phyloP scores from a whole-genome alignment of 2,113 vertebrate genomes.

The Callocephalon fimbriatum region DNA sequence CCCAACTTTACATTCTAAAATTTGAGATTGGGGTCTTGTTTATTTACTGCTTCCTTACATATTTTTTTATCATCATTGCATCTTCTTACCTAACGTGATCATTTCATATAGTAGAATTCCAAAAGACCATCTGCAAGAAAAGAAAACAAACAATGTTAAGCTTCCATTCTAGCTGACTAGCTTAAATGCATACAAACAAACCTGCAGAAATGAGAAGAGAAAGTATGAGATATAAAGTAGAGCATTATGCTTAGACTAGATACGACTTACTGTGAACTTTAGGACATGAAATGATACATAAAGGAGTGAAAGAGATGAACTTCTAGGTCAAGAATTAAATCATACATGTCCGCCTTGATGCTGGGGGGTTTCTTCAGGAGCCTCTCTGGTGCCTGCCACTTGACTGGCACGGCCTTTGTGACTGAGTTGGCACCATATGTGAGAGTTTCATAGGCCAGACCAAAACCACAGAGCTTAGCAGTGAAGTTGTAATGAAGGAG shows the following conservation, averaged over 20 bases:
- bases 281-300: background rate
- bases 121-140: conserved; percentile 89
- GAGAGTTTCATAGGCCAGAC: conserved; percentile 78
- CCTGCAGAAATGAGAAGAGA: background rate
- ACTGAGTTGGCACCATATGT: conserved; percentile 59
- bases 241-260: background rate
- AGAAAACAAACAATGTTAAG: background rate
- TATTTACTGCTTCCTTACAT: background rate
- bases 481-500: conserved; percentile 84
- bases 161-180: background rate
- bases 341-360: conserved; percentile 88
- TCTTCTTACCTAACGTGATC: conserved; percentile 87
- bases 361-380: conserved; percentile 76
- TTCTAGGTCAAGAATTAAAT: background rate
- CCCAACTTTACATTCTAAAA: background rate
- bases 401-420: conserved; percentile 74
- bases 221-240: background rate
- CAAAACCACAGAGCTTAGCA: conserved; percentile 89
- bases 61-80: background rate
- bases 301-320: background rate
- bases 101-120: conserved; percentile 94
- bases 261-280: background rate
- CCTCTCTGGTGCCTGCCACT: conserved; percentile 93
- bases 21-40: background rate
- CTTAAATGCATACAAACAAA: background rate